Conservation (phyloP, 2,888 invertebrate species). For the Acanthosoma haemorrhoidale region DNA sequence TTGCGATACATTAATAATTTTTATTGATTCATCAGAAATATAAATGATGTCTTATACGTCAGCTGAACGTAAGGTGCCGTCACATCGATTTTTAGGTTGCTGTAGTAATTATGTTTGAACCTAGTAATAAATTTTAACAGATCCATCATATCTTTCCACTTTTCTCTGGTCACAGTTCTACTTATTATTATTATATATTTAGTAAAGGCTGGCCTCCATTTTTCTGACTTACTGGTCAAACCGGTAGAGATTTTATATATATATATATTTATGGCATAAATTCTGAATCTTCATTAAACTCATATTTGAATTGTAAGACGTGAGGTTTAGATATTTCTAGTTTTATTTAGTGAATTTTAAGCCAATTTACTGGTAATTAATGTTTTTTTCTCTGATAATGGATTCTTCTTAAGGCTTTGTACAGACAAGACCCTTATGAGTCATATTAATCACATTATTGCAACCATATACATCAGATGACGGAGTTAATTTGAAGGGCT, state of each 20-base stretch:
- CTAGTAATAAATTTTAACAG: background rate
- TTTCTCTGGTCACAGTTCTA: slow-evolving; percentile 11
- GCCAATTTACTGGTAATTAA: slow-evolving; percentile 14
- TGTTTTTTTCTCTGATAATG: slow-evolving; percentile 6
- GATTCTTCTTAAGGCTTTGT: slow-evolving; percentile 9
- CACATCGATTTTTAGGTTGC: background rate
- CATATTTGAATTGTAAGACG: too few relatives aligned
- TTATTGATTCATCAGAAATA: background rate
- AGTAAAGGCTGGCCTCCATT: slow-evolving; percentile 12
- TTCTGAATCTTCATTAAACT: slow-evolving; percentile 18
- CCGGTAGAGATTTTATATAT: background rate
- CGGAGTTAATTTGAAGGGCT: too few relatives aligned
- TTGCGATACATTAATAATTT: too few relatives aligned
- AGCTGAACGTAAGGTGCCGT: background rate
- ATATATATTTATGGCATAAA: background rate
- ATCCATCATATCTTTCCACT: slow-evolving; percentile 14
- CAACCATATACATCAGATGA: too few relatives aligned
- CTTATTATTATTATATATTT: background rate
- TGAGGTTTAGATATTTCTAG: background rate
- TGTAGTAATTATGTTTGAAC: background rate
- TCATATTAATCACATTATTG: slow-evolving; percentile 2
- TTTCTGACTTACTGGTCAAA: background rate
- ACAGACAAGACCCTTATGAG: background rate
- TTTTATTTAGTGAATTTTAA: slow-evolving; percentile 2
- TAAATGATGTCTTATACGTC: background rate